These are phyloP conservation scores for Odontomachus brunneus DNA, from an alignment of 1,140 invertebrate species.

Conservation along the genomic window DNA sequence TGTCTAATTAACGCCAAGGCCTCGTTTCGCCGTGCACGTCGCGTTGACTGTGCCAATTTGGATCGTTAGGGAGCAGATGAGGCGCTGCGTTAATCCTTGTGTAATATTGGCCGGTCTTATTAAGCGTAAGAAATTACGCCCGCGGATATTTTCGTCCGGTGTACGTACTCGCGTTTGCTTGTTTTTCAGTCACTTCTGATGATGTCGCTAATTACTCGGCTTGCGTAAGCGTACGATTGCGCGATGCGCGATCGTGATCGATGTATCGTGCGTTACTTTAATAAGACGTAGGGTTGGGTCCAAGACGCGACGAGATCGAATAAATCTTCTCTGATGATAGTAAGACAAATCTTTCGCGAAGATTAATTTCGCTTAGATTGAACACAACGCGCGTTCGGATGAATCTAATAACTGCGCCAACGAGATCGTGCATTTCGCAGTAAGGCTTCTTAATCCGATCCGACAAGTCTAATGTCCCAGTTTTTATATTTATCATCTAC, in stretches of 20 bases:
- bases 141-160: slow-evolving; percentile 26
- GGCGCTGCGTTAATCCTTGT: slow-evolving; percentile 16
- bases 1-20: slow-evolving; percentile 62
- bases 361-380: no score
- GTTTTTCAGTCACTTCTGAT: slow-evolving; percentile 28
- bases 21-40: slow-evolving; percentile 2
- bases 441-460: slow-evolving; percentile 83
- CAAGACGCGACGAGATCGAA: no score
- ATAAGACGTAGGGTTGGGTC: background rate
- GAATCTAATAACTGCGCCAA: slow-evolving; percentile 78
- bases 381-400: slow-evolving; percentile 23
- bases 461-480: slow-evolving; percentile 77
- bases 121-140: slow-evolving; percentile 39
- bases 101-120: slow-evolving; percentile 34
- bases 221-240: background rate
- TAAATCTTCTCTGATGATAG: background rate
- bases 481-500: slow-evolving; percentile 60
- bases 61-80: slow-evolving; percentile 43
- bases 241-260: background rate
- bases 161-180: slow-evolving; percentile 9
- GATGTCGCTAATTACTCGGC: slow-evolving; percentile 10
- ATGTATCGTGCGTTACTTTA: background rate
- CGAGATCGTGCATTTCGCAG: slow-evolving; percentile 68
- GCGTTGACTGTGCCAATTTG: slow-evolving; percentile 51
- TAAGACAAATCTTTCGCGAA: no score